Conservation (phyloP, 2,113 vertebrate species). For the Manacus vitellinus region DNA sequence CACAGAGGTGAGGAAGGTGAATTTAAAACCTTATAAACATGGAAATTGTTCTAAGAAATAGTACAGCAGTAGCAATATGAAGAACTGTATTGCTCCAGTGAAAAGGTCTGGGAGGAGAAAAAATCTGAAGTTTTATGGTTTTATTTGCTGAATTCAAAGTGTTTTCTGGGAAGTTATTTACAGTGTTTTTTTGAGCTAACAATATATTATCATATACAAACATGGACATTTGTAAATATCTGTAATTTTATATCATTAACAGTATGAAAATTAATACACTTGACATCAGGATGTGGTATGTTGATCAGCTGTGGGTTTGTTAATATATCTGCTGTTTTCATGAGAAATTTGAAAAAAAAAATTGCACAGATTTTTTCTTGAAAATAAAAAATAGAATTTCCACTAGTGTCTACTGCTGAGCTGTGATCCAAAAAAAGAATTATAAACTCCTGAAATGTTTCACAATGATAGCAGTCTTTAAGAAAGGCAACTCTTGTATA, state of each 20-base stretch:
- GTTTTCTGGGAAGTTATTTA: neutral
- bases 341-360: neutral
- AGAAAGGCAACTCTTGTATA: neutral
- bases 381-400: neutral
- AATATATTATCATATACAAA: neutral
- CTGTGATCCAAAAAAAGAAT: neutral
- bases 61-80: neutral
- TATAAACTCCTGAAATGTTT: neutral
- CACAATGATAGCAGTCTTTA: neutral
- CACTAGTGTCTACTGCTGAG: neutral
- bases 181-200: neutral
- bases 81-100: neutral
- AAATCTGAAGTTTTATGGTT: neutral
- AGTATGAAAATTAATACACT: neutral
- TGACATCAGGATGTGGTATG: neutral
- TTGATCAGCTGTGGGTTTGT: neutral
- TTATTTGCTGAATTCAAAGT: neutral
- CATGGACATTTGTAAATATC: neutral
- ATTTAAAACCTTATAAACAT: neutral
- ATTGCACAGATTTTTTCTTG: neutral
- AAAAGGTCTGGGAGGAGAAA: neutral
- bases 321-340: neutral
- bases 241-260: neutral
- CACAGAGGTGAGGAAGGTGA: neutral
- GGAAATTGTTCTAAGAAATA: neutral